A percentile compares a stretch with the other conserved stretches of the same genome.
Conservation (phyloP, 2,888 invertebrate species). For the Choreutis nemorana region DNA sequence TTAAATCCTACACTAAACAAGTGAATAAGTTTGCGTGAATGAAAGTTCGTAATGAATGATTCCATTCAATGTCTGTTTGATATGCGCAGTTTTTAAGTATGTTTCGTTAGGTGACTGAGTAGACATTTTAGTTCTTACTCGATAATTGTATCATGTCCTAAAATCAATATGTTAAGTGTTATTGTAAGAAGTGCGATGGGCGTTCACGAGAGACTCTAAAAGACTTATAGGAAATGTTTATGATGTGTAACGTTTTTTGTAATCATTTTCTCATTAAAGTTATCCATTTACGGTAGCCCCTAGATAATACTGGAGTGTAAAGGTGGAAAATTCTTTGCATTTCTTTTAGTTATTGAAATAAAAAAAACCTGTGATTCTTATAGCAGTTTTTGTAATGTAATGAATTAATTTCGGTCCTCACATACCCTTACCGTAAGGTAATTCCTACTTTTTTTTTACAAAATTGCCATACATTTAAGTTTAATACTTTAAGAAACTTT, state of each 20-base stretch:
- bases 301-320: constrained; percentile 60
- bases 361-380: constrained; percentile 60
- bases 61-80: constrained; percentile 1
- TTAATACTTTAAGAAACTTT: too few relatives aligned
- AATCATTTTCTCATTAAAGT: constrained; percentile 56
- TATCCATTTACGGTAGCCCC: constrained; percentile 54
- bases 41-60: constrained; percentile 11
- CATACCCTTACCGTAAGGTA: too few relatives aligned
- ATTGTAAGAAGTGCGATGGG: constrained; percentile 38
- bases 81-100: constrained; percentile 25
- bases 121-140: constrained; percentile 24
- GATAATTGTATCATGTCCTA: constrained; percentile 41
- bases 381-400: not conserved
- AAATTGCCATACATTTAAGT: too few relatives aligned
- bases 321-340: constrained; percentile 58
- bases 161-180: constrained; percentile 47
- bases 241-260: constrained; percentile 63
- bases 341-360: constrained; percentile 61
- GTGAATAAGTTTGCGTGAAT: constrained; percentile 31
- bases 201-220: constrained; percentile 53
- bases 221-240: constrained; percentile 65
- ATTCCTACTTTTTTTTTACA: too few relatives aligned
- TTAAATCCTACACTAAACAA: constrained; percentile 28
- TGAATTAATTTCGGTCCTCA: not conserved
- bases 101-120: too few relatives aligned